Evolutionary conservation across 1,140 invertebrate species (phyloP).

Genomic region (Goniozus legneri): DNA sequence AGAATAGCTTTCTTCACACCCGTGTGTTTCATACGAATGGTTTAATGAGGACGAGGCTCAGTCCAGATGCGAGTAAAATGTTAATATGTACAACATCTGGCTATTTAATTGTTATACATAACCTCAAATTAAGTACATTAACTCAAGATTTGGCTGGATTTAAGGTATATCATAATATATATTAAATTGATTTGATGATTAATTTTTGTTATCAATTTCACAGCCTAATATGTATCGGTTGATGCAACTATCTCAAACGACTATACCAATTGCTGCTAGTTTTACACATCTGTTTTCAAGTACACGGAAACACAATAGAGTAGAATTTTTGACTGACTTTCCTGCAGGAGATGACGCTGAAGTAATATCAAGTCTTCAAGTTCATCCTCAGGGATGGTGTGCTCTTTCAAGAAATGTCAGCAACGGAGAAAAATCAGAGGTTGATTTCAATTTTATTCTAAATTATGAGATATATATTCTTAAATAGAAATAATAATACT

Average conservation of each 20-base stretch:
- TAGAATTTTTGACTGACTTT: conserved; percentile 89
- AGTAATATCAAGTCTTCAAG: conserved; percentile 83
- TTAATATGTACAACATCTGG: conserved; percentile 87
- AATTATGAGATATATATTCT: conserved; percentile 1
- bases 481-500: background rate
- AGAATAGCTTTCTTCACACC: conserved; percentile 73
- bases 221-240: conserved; percentile 85
- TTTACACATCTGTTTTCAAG: conserved; percentile 79
- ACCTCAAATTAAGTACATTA: conserved; percentile 78
- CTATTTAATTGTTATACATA: conserved; percentile 85
- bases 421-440: conserved; percentile 80
- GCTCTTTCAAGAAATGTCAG: conserved; percentile 84
- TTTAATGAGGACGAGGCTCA: conserved; percentile 84
- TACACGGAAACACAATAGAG: conserved; percentile 71
- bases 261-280: conserved; percentile 72
- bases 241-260: conserved; percentile 81
- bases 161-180: conserved; percentile 58
- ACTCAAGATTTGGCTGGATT: conserved; percentile 80
- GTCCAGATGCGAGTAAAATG: conserved; percentile 81
- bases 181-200: background rate
- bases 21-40: conserved; percentile 80
- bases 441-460: conserved; percentile 35
- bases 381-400: conserved; percentile 90
- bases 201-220: conserved; percentile 31
- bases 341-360: conserved; percentile 81